Conservation (phyloP, 2,797 vertebrate species). For the Pipistrellus pipistrellus region DNA sequence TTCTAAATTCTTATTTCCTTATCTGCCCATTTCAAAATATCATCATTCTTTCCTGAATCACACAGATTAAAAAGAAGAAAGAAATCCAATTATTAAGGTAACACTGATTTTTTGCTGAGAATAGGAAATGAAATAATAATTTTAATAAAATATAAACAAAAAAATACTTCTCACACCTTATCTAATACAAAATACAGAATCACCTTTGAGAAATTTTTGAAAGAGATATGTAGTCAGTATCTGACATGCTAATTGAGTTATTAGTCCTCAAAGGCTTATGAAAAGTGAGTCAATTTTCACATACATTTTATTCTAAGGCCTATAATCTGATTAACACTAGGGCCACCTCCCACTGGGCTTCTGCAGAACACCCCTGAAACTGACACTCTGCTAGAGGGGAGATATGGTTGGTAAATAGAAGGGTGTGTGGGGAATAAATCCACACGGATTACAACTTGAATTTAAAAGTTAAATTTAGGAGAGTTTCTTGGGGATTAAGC, state of each 20-base stretch:
- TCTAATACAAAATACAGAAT: slow-evolving; percentile 79
- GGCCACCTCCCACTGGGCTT: slow-evolving; percentile 68
- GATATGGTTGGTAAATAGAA: slow-evolving; percentile 74
- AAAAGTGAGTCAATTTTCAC: slow-evolving; percentile 89
- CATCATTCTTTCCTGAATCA: slow-evolving; percentile 54
- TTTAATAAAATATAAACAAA: slow-evolving; percentile 68
- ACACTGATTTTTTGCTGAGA: slow-evolving; percentile 38
- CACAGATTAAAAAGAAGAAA: slow-evolving; percentile 61
- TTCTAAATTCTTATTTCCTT: slow-evolving; percentile 49
- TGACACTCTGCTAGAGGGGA: slow-evolving; percentile 71
- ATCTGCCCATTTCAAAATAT: slow-evolving; percentile 53
- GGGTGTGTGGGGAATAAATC: slow-evolving; percentile 77
- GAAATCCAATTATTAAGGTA: slow-evolving; percentile 50
- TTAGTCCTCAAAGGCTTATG: slow-evolving; percentile 86
- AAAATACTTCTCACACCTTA: slow-evolving; percentile 72
- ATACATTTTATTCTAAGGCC: slow-evolving; percentile 82
- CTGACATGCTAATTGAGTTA: slow-evolving; percentile 88
- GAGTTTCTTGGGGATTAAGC: neutral
- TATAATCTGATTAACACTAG: slow-evolving; percentile 80
- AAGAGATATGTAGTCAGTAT: slow-evolving; percentile 78
- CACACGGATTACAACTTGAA: slow-evolving; percentile 80
- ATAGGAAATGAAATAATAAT: slow-evolving; percentile 67
- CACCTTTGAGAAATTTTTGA: slow-evolving; percentile 82
- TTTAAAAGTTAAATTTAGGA: slow-evolving; percentile 75
- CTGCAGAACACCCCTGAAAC: slow-evolving; percentile 66